phyloP scores from a whole-genome alignment of 1,140 invertebrate genomes.

The Tetragnatha versicolor region DNA sequence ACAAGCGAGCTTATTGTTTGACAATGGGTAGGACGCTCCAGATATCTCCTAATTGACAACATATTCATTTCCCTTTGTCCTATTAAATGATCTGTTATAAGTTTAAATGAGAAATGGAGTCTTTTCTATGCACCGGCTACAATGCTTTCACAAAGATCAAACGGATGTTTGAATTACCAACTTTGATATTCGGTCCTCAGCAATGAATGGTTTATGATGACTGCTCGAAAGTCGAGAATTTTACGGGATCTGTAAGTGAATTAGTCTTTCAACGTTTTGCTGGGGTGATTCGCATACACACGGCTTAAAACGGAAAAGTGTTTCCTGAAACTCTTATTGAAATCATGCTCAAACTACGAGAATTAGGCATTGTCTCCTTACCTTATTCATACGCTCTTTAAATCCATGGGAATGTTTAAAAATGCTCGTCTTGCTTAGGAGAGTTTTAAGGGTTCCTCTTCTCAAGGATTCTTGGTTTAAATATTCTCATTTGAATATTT shows the following conservation, averaged over 20 bases:
- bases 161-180: constrained; percentile 22
- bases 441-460: no score
- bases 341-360: no score
- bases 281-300: no score
- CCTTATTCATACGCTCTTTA: no score
- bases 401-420: no score
- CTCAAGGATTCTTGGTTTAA: no score
- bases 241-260: constrained; percentile 1
- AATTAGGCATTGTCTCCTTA: no score
- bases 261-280: constrained; percentile 4
- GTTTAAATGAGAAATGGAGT: constrained; percentile 24
- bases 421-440: no score
- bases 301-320: no score
- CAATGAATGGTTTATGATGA: constrained; percentile 28
- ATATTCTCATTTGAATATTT: no score
- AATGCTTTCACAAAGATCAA: constrained; percentile 23
- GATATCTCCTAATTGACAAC: constrained; percentile 42
- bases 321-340: no score
- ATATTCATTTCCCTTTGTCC: constrained; percentile 49
- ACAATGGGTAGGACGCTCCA: neutral
- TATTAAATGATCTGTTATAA: constrained; percentile 45
- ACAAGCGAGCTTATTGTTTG: constrained; percentile 47
- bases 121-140: constrained; percentile 9
- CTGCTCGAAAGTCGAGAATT: neutral
- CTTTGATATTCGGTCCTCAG: constrained; percentile 28